phyloP scores from a whole-genome alignment of 2,113 vertebrate genomes.

The Pangasianodon hypophthalmus region DNA sequence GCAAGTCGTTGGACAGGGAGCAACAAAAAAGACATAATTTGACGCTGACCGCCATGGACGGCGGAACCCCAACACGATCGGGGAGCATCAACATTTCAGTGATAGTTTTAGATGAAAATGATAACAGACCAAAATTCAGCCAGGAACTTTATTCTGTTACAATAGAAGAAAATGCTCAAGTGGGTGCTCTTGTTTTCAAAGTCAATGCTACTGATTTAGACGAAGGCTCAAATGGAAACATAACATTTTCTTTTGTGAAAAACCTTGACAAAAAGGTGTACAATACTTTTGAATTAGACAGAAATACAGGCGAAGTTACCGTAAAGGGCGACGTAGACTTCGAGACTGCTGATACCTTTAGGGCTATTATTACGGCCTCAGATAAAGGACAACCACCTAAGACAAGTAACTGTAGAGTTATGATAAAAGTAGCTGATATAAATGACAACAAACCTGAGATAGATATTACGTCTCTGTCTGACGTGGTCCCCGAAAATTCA shows the following conservation, averaged over 20 bases:
- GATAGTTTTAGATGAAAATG: slow-evolving; percentile 67
- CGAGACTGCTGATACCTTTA: slow-evolving; percentile 60
- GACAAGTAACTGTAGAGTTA: slow-evolving; percentile 61
- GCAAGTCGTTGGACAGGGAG: slow-evolving; percentile 69
- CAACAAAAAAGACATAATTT: slow-evolving; percentile 51
- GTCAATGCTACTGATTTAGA: slow-evolving; percentile 67
- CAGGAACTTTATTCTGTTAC: slow-evolving; percentile 62
- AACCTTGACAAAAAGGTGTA: slow-evolving; percentile 45
- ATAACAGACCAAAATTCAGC: slow-evolving; percentile 67
- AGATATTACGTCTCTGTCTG: slow-evolving; percentile 68
- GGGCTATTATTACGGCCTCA: slow-evolving; percentile 61
- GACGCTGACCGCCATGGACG: slow-evolving; percentile 63
- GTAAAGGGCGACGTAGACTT: slow-evolving; percentile 64
- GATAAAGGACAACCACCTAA: slow-evolving; percentile 69
- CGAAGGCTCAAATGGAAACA: slow-evolving; percentile 61
- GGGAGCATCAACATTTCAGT: slow-evolving; percentile 67
- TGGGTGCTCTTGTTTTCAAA: slow-evolving; percentile 49
- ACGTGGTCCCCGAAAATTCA: slow-evolving; percentile 58
- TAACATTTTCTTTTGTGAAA: slow-evolving; percentile 64
- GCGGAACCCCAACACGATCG: slow-evolving; percentile 64
- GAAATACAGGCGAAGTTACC: slow-evolving; percentile 62
- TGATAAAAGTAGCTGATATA: slow-evolving; percentile 64
- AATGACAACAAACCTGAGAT: slow-evolving; percentile 73
- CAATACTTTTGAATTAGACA: slow-evolving; percentile 63
- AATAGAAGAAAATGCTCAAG: slow-evolving; percentile 60